A percentile compares a stretch with the other conserved stretches of the same genome.
phyloP scores from a whole-genome alignment of 1,140 invertebrate species.

The Riptortus pedestris region DNA sequence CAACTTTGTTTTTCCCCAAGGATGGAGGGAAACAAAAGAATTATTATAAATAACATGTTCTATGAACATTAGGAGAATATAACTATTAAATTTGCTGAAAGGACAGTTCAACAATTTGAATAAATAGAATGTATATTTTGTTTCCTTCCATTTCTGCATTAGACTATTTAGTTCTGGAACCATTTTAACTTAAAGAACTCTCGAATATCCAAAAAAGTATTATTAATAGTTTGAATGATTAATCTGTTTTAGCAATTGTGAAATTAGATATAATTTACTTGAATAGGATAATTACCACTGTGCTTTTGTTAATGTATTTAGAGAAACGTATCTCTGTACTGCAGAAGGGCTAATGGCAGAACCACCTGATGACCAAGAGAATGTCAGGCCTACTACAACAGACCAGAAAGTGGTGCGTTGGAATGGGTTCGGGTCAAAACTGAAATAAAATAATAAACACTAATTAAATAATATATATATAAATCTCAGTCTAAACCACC shows the following conservation, averaged over 20 bases:
- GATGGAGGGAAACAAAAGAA: too few species aligned
- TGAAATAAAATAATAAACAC: constrained; percentile 30
- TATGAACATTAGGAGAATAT: too few species aligned
- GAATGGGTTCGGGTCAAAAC: constrained; percentile 44
- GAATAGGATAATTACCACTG: constrained; percentile 43
- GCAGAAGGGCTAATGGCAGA: constrained; percentile 48
- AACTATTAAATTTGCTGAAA: too few species aligned
- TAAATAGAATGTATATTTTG: too few species aligned
- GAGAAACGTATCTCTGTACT: constrained; percentile 49
- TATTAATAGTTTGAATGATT: not conserved
- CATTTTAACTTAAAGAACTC: not conserved
- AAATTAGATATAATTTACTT: too few species aligned
- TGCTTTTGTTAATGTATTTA: constrained; percentile 41
- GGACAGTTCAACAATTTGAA: too few species aligned
- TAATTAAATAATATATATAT: not conserved
- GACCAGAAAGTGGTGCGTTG: constrained; percentile 49
- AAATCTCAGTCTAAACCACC: not conserved
- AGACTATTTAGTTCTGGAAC: not conserved
- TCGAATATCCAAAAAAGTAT: not conserved
- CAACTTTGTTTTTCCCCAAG: too few species aligned
- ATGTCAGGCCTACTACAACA: constrained; percentile 44
- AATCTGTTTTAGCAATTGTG: not conserved
- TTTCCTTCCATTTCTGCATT: not conserved
- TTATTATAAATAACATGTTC: too few species aligned
- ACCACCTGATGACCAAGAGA: constrained; percentile 46